Evolutionary conservation across 2,113 vertebrate genomes (phyloP).

Genomic region (Seriola dumerili): DNA sequence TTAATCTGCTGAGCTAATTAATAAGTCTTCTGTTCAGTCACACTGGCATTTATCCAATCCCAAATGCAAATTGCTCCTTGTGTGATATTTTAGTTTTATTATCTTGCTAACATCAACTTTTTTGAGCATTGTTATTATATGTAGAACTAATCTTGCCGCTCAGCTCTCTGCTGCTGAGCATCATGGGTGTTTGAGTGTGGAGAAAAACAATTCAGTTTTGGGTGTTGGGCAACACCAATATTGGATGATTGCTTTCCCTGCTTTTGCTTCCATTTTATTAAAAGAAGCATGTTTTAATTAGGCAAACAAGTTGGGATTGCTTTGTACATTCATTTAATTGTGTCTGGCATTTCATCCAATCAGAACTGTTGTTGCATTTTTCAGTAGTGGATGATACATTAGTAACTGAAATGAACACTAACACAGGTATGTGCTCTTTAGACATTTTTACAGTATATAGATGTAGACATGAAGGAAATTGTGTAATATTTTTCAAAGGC

Average conservation of each 20-base stretch:
- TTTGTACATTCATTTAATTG: conserved; percentile 30
- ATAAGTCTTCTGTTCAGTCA: conserved; percentile 16
- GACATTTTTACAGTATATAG: not conserved
- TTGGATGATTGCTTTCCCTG: conserved; percentile 50
- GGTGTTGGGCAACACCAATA: conserved; percentile 30
- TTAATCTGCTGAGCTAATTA: conserved; percentile 28
- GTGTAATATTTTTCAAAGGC: not conserved
- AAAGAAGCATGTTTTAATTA: conserved; percentile 22
- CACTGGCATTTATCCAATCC: conserved; percentile 20
- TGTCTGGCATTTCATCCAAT: conserved; percentile 12
- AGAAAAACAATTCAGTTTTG: not conserved
- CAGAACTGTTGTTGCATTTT: not conserved
- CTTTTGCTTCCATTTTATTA: conserved; percentile 38
- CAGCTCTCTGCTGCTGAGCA: conserved; percentile 32
- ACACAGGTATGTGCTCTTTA: not conserved
- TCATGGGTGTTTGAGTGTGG: conserved; percentile 25
- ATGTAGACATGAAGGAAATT: not conserved
- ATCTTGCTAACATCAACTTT: conserved; percentile 18
- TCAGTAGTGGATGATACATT: not conserved
- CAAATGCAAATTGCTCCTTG: conserved; percentile 11
- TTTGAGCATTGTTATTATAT: conserved; percentile 20
- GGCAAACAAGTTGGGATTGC: conserved; percentile 6
- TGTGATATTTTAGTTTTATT: conserved; percentile 45
- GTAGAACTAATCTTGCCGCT: conserved; percentile 36
- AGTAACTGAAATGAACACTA: not conserved